Conservation (phyloP, 2,797 vertebrate genomes). For the Lacerta viridis region DNA sequence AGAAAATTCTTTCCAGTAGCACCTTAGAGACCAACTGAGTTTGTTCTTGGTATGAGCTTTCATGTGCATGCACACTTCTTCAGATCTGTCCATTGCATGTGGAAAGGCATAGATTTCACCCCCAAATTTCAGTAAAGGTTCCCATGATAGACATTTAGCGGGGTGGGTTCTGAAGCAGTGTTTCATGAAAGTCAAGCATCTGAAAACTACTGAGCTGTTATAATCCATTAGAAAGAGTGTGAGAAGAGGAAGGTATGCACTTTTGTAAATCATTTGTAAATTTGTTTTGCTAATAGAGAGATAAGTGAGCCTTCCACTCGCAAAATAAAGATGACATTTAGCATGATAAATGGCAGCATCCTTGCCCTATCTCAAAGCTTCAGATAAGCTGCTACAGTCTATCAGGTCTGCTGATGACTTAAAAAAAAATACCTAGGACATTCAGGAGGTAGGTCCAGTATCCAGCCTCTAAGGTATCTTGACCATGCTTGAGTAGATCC, state of each 20-base stretch:
- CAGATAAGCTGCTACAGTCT: conserved; percentile 63
- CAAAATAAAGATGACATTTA: conserved; percentile 69
- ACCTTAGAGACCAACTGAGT: too few relatives aligned
- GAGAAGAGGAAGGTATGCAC: conserved; percentile 30
- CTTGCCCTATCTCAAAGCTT: conserved; percentile 69
- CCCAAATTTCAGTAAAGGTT: too few relatives aligned
- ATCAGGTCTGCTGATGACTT: conserved; percentile 55
- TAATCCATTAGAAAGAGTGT: too few relatives aligned
- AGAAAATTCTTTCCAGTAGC: too few relatives aligned
- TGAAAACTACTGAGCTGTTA: too few relatives aligned
- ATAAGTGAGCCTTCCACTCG: conserved; percentile 54
- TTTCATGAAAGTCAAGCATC: too few relatives aligned
- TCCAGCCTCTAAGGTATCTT: conserved; percentile 42
- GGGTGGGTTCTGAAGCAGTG: too few relatives aligned
- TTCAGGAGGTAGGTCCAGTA: conserved; percentile 20
- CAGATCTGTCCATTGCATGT: too few relatives aligned
- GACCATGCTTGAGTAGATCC: conserved; percentile 48
- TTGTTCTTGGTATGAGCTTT: too few relatives aligned
- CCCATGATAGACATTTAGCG: too few relatives aligned
- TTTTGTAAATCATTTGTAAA: conserved; percentile 69
- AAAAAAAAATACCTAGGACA: background rate
- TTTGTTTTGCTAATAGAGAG: conserved; percentile 75
- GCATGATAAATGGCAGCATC: conserved; percentile 69
- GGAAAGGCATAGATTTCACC: too few relatives aligned
- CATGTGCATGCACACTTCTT: too few relatives aligned